Conservation (phyloP, 1,140 invertebrate genomes). For the Sycophaga agraensis region DNA sequence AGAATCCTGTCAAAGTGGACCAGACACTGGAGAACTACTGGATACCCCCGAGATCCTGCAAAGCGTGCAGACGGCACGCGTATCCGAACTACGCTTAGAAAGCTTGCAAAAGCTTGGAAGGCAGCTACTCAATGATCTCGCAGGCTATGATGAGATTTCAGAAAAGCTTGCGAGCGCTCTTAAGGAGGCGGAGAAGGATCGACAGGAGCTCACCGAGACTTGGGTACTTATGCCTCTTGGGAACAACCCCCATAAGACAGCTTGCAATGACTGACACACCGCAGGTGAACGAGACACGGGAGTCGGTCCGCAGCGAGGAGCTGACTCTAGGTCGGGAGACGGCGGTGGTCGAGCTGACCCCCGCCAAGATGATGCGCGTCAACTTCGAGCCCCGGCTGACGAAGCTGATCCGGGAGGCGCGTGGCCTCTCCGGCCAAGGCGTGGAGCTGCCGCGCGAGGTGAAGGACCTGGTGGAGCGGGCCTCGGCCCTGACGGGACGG, state of each 20-base stretch:
- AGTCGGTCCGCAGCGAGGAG: conserved; percentile 45
- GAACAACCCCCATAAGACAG: no score
- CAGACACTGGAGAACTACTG: conserved; percentile 46
- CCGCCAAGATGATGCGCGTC: conserved; percentile 72
- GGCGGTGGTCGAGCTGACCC: conserved; percentile 62
- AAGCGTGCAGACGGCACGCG: conserved; percentile 47
- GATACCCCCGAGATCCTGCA: conserved; percentile 50
- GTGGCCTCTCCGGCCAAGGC: conserved; percentile 73
- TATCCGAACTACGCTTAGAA: conserved; percentile 45
- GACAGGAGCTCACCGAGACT: conserved; percentile 60
- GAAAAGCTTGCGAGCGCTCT: conserved; percentile 38
- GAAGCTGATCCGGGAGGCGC: conserved; percentile 78
- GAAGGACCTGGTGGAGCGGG: conserved; percentile 48
- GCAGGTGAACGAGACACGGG: conserved; percentile 58
- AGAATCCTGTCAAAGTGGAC: conserved; percentile 42
- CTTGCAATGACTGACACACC: not conserved
- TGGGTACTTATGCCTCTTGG: conserved; percentile 58
- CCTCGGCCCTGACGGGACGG: conserved; percentile 55
- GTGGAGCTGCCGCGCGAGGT: conserved; percentile 51
- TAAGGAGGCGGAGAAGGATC: conserved; percentile 42
- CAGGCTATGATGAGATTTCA: conserved; percentile 44
- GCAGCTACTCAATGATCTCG: conserved; percentile 48
- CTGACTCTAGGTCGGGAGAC: conserved; percentile 58
- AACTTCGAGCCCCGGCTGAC: conserved; percentile 84
- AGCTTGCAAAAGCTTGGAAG: conserved; percentile 46